Conservation (phyloP, 2,797 vertebrate species). For the Oophaga sylvatica region DNA sequence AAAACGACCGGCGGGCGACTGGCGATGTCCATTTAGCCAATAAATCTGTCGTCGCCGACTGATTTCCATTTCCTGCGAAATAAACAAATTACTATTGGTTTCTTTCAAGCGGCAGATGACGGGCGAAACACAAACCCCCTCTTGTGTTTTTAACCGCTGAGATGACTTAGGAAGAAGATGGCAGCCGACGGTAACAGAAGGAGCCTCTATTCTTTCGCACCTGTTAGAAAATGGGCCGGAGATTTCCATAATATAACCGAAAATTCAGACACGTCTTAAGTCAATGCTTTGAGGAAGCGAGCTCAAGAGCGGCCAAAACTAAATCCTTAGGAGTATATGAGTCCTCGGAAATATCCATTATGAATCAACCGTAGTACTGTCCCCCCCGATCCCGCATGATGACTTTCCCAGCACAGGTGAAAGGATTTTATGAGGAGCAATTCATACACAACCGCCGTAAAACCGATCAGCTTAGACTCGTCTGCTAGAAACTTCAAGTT, state of each 20-base stretch:
- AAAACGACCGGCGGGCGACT: conserved; percentile 39
- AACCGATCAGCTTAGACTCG: conserved; percentile 49
- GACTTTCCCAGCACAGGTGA: conserved; percentile 60
- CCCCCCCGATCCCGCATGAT: conserved; percentile 37
- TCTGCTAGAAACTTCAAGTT: conserved; percentile 37
- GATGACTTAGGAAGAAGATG: conserved; percentile 78
- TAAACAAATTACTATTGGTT: conserved; percentile 80
- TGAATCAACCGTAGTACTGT: conserved; percentile 56
- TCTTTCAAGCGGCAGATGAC: conserved; percentile 76
- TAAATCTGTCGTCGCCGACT: conserved; percentile 84
- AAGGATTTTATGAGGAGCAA: conserved; percentile 61
- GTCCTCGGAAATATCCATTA: conserved; percentile 66
- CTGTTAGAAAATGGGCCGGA: conserved; percentile 71
- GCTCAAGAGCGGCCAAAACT: conserved; percentile 66
- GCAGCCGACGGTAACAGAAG: conserved; percentile 74
- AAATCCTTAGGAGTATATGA: conserved; percentile 62
- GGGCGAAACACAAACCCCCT: conserved; percentile 77
- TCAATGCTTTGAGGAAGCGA: conserved; percentile 66
- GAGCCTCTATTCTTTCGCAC: conserved; percentile 71
- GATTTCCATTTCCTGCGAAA: conserved; percentile 81
- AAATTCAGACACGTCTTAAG: conserved; percentile 71
- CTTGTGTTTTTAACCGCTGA: conserved; percentile 73
- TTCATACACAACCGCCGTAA: conserved; percentile 48
- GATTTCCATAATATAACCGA: conserved; percentile 67
- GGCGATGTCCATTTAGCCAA: conserved; percentile 80